Base-by-base conservation (phyloP, 1,140 invertebrate species). In the Trissolcus basalis region DNA sequence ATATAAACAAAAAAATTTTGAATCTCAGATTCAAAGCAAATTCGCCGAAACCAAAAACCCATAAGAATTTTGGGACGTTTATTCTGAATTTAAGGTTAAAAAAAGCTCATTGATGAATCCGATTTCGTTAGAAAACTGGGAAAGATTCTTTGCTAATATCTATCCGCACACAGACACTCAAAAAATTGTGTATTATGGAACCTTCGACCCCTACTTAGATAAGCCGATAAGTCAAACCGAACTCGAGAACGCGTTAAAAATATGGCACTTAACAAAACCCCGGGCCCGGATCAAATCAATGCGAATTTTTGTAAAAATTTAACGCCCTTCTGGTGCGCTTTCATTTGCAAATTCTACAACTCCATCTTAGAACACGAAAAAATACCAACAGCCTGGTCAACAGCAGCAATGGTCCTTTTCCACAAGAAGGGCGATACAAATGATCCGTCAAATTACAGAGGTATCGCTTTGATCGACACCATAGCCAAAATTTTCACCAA, bases 401-500 rank as follows among this genome's bases (percentile, higher is more conserved):
- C 11, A 32, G 8, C 48, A n/a, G 12, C 33, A 0, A 10, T 50
- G 1, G 27, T 27, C 1, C 7, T 50, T n/a, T 5, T 50, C 2
- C 27, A 50, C 13, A 50, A 50, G 27, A 50, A 50, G 27, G 48
- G 27, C 16, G 16, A 50, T 33, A 3, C 6, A n/a, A 50, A 50
- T 50, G 12, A 50, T 12, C 48, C 48, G 19, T 9, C 48, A 6
- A 50, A 50, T 13, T 33, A 50, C 12, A 50, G 27, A 7, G 39
- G 43, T 32, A 60, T 50, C 32, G 39, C 16, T 4, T 44, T 61
- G 8, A 19, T 33, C 41, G 43, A 36, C 48, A 55, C 50, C 41
- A 41, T 56, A 47, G 11, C 36, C 27, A 67, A 64, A 51, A 9
- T 10, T 5, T 43, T 64, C 4, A 53, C 49, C 0, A 15, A 47